Evolutionary conservation across 2,888 invertebrate species (phyloP).

Genomic region (Andrena hattorfiana): DNA sequence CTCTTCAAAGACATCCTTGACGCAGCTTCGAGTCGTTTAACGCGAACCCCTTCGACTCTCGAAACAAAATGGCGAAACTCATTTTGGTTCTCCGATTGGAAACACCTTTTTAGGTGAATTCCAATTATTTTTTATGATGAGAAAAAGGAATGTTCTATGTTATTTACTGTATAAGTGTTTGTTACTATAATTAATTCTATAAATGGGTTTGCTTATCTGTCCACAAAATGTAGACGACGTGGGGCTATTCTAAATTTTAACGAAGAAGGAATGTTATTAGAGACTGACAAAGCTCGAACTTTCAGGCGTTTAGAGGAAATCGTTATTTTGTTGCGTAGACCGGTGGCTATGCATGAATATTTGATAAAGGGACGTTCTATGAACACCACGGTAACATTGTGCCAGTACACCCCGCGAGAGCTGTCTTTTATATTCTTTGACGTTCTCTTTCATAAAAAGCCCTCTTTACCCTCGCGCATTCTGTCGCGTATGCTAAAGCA

Average conservation of each 20-base stretch:
- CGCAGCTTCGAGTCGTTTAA: constrained; percentile 39
- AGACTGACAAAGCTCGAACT: neutral
- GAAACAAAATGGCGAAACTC: constrained; percentile 18
- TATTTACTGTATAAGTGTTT: too few relatives aligned
- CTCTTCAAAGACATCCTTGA: constrained; percentile 51
- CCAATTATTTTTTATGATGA: neutral
- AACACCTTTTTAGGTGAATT: neutral
- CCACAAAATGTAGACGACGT: neutral
- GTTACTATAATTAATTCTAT: too few relatives aligned
- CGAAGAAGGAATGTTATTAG: neutral
- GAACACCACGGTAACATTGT: constrained; percentile 13
- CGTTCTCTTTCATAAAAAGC: constrained; percentile 61
- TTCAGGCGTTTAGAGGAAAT: constrained; percentile 9
- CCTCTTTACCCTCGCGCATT: constrained; percentile 53
- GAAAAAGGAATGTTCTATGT: neutral
- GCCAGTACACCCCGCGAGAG: neutral
- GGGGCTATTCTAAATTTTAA: neutral
- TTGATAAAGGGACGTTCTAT: constrained; percentile 23
- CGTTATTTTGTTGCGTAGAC: constrained; percentile 25
- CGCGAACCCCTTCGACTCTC: constrained; percentile 34
- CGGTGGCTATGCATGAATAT: constrained; percentile 26
- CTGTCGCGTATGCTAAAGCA: constrained; percentile 61
- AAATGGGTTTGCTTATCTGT: neutral
- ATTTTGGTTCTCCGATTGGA: constrained; percentile 12
- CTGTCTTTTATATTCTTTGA: constrained; percentile 60